Percentiles rank a stretch among this genome's conserved stretches.
Evolutionary conservation across 2,797 vertebrate species (phyloP).

Genomic region (Buceros bicornis): DNA sequence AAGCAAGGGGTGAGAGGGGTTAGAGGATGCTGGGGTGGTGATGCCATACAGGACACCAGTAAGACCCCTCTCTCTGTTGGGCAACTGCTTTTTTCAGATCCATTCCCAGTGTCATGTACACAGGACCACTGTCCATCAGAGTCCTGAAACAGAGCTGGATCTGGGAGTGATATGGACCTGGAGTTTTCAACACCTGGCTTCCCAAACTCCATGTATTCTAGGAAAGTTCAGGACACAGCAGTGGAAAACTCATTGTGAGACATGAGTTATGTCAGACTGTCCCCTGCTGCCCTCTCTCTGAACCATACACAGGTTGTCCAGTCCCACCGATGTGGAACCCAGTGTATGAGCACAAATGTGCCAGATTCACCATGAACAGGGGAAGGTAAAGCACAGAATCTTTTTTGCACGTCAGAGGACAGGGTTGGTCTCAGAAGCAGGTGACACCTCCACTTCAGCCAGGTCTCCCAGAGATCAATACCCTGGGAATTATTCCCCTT

Average conservation of each 20-base stretch:
- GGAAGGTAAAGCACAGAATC: not conserved
- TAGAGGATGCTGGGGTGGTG: not conserved
- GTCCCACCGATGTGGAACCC: not conserved
- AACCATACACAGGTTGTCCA: not conserved
- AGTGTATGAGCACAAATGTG: not conserved
- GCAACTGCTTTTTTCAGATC: not conserved
- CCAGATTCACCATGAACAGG: not conserved
- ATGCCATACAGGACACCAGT: not conserved
- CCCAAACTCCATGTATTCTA: rapidly evolving
- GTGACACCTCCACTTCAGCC: not conserved
- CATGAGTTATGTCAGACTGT: not conserved
- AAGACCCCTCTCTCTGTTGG: not conserved
- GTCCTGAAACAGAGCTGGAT: not conserved
- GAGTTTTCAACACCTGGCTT: not conserved
- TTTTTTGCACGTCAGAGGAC: not conserved
- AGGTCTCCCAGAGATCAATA: not conserved
- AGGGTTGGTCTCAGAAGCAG: not conserved
- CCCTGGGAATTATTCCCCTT: not conserved
- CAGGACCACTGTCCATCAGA: not conserved
- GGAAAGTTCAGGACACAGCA: not conserved
- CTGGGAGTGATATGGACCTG: not conserved
- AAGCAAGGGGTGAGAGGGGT: not conserved
- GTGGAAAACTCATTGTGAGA: not conserved
- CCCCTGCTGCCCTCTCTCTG: not conserved
- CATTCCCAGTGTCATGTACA: not conserved